Conservation (phyloP, 2,797 vertebrate species). For the Apodemus agrarius region DNA sequence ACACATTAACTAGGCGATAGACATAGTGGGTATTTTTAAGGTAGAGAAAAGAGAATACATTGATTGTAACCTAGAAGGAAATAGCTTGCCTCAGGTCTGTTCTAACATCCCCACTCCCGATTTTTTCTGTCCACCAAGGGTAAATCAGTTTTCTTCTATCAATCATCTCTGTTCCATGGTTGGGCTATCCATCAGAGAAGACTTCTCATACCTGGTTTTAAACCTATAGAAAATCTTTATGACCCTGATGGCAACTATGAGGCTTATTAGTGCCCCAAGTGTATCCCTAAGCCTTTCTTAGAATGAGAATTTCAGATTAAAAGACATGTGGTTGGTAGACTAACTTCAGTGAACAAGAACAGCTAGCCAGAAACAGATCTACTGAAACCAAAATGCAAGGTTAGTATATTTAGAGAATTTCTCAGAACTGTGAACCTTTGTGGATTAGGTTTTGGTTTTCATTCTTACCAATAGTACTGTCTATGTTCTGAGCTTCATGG, state of each 20-base stretch:
- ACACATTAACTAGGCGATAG: background rate
- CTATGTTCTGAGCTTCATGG: background rate
- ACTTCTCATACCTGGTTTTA: background rate
- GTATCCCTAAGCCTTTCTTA: background rate
- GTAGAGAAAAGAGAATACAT: background rate
- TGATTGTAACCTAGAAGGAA: background rate
- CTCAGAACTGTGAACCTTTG: no score
- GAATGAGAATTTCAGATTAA: background rate
- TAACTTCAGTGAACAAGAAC: background rate
- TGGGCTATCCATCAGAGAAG: no score
- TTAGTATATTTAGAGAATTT: background rate
- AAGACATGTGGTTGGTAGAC: background rate
- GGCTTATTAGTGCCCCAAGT: background rate
- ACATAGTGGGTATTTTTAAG: background rate
- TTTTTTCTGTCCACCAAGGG: background rate
- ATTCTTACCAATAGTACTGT: no score
- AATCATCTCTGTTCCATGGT: background rate
- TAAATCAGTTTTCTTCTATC: background rate
- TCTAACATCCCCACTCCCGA: background rate
- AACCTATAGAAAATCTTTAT: no score
- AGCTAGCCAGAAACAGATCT: background rate
- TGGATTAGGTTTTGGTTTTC: no score
- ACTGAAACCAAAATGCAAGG: background rate
- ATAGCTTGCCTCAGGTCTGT: background rate
- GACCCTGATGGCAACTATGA: no score